These are phyloP conservation scores for Chrysolina haemoptera DNA, from an alignment of 2,888 invertebrate genomes.

Conservation along the genomic window DNA sequence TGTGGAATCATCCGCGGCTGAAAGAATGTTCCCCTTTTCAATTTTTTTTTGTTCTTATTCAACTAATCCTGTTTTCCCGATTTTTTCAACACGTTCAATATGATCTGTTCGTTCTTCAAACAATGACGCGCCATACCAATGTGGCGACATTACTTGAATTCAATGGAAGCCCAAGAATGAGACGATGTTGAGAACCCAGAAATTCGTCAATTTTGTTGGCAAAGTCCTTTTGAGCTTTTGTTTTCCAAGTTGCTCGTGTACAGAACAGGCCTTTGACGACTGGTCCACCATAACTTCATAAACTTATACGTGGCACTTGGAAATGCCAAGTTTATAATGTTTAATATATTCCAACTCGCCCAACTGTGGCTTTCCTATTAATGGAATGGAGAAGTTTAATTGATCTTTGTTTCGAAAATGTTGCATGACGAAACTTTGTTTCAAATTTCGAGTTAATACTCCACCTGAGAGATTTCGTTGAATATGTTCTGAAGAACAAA, in stretches of 20 bases:
- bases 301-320: constrained; percentile 55
- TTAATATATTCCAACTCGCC: constrained; percentile 52
- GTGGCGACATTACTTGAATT: neutral
- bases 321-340: constrained; percentile 54
- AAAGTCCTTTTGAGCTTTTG: constrained; percentile 51
- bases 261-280: constrained; percentile 55
- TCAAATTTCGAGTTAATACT: constrained; percentile 20
- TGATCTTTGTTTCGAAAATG: constrained; percentile 51
- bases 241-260: constrained; percentile 46
- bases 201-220: constrained; percentile 56
- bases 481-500: neutral
- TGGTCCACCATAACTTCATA: constrained; percentile 58
- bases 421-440: constrained; percentile 30
- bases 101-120: too few species aligned
- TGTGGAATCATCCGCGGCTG: too few species aligned
- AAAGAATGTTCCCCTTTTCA: too few species aligned
- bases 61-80: too few species aligned
- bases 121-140: too few species aligned
- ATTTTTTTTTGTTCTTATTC: too few species aligned
- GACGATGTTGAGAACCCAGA: constrained; percentile 14
- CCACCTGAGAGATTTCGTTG: neutral
- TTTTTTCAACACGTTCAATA: too few species aligned
- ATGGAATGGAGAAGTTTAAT: constrained; percentile 50
- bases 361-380: constrained; percentile 51
- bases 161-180: neutral